Percentiles rank a stretch among this genome's conserved stretches.
Conservation (phyloP, 1,140 invertebrate genomes). For the Oryzaephilus surinamensis region DNA sequence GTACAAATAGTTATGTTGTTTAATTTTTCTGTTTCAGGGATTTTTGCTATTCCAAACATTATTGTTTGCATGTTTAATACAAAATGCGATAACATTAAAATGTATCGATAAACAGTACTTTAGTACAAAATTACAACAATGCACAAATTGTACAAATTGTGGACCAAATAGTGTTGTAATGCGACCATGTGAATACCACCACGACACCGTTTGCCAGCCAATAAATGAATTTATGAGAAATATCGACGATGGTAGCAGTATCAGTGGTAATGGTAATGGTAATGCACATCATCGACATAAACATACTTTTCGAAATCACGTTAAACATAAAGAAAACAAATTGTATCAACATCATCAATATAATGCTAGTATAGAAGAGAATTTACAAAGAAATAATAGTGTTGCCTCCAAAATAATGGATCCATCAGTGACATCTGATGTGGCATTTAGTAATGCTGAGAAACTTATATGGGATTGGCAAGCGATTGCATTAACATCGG, state of each 20-base stretch:
- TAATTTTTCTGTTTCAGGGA: slow-evolving; percentile 25
- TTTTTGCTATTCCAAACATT: slow-evolving; percentile 23
- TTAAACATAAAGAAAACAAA: not conserved
- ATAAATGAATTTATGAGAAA: slow-evolving; percentile 40
- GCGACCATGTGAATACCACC: slow-evolving; percentile 50
- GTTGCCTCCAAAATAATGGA: too few species aligned
- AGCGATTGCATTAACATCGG: slow-evolving; percentile 45
- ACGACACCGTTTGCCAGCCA: slow-evolving; percentile 52
- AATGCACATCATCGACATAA: too few species aligned
- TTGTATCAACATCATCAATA: slow-evolving; percentile 2
- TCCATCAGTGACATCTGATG: too few species aligned
- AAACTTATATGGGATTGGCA: slow-evolving; percentile 49
- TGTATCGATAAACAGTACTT: slow-evolving; percentile 36
- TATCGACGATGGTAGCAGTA: slow-evolving; percentile 13
- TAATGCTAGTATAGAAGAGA: slow-evolving; percentile 26
- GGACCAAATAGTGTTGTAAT: slow-evolving; percentile 42
- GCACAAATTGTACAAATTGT: slow-evolving; percentile 52
- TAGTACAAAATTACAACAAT: slow-evolving; percentile 42
- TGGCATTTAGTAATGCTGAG: slow-evolving; percentile 32
- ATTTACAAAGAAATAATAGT: too few species aligned
- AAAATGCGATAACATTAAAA: slow-evolving; percentile 21
- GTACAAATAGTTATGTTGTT: too few species aligned
- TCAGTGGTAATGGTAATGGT: slow-evolving; percentile 1
- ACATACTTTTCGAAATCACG: too few species aligned
- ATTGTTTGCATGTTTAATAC: slow-evolving; percentile 16